Evolutionary conservation across 1,140 invertebrate genomes (phyloP).

Genomic region (Drosophila erecta): DNA sequence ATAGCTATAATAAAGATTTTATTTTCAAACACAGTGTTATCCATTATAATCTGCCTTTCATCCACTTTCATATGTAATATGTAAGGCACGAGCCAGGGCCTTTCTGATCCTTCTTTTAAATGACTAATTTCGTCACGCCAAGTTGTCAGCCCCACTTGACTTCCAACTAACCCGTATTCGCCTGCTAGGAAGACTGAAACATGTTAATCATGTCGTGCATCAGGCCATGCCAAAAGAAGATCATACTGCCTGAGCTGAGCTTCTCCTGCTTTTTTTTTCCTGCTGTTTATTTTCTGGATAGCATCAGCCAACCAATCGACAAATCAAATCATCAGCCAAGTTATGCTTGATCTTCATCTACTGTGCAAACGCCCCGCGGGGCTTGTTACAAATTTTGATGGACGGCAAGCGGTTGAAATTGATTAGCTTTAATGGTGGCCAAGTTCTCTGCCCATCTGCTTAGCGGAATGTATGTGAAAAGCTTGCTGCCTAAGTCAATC

Average conservation of each 20-base stretch:
- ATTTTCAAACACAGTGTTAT: conserved; percentile 1
- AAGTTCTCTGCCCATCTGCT: conserved; percentile 45
- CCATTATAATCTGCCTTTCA: too few species aligned
- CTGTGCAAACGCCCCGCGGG: conserved; percentile 61
- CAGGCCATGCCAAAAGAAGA: conserved; percentile 63
- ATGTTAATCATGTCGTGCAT: conserved; percentile 79
- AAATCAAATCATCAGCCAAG: neutral
- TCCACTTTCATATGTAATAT: too few species aligned
- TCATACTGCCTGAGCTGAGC: conserved; percentile 15
- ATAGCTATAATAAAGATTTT: neutral
- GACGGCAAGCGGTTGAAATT: conserved; percentile 72
- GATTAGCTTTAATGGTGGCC: conserved; percentile 80
- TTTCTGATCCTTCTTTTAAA: conserved; percentile 50
- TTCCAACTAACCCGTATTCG: conserved; percentile 10
- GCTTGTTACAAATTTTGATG: conserved; percentile 81
- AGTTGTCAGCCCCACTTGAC: conserved; percentile 38
- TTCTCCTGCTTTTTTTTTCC: conserved; percentile 1
- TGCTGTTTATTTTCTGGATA: conserved; percentile 37
- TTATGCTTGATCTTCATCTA: conserved; percentile 14
- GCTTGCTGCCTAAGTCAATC: conserved; percentile 20
- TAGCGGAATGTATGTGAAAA: conserved; percentile 36
- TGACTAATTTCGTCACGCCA: conserved; percentile 59
- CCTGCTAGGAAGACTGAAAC: conserved; percentile 47
- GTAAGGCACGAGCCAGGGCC: conserved; percentile 5
- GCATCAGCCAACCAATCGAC: conserved; percentile 1